These are phyloP conservation scores for Asarcornis scutulata DNA, from an alignment of 2,113 vertebrate genomes.

Conservation along the genomic window DNA sequence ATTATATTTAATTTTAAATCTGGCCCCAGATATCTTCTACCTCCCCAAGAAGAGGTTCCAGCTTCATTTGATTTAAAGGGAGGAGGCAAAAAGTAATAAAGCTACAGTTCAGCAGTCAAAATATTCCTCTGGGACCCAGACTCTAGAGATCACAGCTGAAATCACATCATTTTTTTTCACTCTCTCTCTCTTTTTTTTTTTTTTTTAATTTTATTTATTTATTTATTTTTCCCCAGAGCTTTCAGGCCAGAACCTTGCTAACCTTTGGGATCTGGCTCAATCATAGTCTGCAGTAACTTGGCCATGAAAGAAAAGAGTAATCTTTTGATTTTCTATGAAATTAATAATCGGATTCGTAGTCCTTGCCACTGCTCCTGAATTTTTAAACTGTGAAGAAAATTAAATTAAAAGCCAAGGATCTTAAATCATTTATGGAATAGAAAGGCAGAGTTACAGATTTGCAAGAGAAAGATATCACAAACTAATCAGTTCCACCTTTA, in stretches of 20 bases:
- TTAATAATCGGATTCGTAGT: neutral
- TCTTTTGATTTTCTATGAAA: neutral
- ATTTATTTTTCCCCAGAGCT: neutral
- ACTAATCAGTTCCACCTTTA: neutral
- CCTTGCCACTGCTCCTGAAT: neutral
- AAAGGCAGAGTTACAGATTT: neutral
- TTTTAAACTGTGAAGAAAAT: neutral
- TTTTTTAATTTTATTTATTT: too few species aligned
- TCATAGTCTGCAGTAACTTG: neutral
- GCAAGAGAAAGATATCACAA: neutral
- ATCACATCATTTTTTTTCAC: fast-evolving
- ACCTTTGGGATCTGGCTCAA: neutral
- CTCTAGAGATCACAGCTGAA: neutral
- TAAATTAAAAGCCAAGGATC: neutral
- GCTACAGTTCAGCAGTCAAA: neutral
- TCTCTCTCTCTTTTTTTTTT: neutral
- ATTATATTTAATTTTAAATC: neutral
- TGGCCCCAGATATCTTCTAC: neutral
- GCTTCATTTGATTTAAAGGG: neutral
- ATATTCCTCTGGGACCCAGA: neutral
- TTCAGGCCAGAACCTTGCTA: neutral
- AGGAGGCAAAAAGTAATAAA: neutral
- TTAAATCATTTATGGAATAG: neutral
- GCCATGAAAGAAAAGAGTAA: neutral
- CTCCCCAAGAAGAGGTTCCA: neutral